Base-by-base conservation (phyloP, 2,797 vertebrate species). In the Rhadinocentrus ornatus region DNA sequence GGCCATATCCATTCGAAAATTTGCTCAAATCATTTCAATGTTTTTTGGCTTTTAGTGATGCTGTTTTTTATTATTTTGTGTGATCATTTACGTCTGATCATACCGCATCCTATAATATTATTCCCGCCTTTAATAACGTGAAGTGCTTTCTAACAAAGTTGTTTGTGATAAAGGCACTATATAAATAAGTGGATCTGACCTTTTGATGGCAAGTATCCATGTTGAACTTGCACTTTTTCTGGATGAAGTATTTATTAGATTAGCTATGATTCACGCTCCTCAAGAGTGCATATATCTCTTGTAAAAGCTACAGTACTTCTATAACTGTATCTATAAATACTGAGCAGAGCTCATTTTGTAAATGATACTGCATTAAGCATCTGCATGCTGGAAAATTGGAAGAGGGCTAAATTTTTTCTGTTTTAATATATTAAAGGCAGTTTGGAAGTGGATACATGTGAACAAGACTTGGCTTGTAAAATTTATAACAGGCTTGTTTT, bases 121-220 rank as follows among this genome's bases (percentile, higher is more conserved):
- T 60, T 56, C 35, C 50, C 27, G 31, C 29, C 20, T 83, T 80
- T 86, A 89, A 87, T 87, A 86, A 73, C 67, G 76, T 24, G 15
- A 77, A 83, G 76, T 84, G 83, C 82, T 73, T 71, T 78, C 52
- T 71, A 78, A 87, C 78, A 81, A 81, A 87, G 77, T 83, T 85
- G 71, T 77, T 80, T 67, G 32, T 15, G 18, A 50, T 24, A 10
- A 22, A 60, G 39, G 44, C 61, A 29, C 63, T 66, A 26, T 71
- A 75, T 80, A 67, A 82, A 82, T 62, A 75, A 73, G 35, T 71
- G 58, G n/a, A 48, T 62, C n/a, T 72, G 58, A 81, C 71, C 55
- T 61, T 72, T 53, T 46, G 57, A 69, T 62, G 68, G 57, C 62
- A 71, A 9, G 32, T 26, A 26, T 35, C 79, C 69, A 73, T 77